phyloP scores from a whole-genome alignment of 2,113 vertebrate genomes.

The Pycnonotus jocosus region DNA sequence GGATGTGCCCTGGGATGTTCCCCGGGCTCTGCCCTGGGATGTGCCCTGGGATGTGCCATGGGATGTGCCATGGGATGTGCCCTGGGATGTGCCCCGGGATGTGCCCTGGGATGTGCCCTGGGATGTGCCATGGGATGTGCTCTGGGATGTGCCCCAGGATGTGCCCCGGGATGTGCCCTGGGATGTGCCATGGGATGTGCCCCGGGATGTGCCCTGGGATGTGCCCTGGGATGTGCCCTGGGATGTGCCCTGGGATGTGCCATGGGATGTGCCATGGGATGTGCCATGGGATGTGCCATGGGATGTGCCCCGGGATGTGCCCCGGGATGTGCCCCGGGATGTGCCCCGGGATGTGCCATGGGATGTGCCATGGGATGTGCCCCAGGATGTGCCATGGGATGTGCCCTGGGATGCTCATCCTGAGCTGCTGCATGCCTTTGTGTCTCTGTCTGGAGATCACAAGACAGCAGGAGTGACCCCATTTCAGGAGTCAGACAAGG shows the following conservation, averaged over 20 bases:
- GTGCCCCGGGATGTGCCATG: background rate
- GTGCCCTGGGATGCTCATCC: background rate
- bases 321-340: background rate
- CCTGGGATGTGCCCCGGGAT: background rate
- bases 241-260: background rate
- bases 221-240: too few relatives aligned
- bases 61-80: background rate
- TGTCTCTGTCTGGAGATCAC: background rate
- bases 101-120: background rate
- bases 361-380: background rate
- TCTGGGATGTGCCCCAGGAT: background rate
- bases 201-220: too few relatives aligned
- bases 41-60: background rate
- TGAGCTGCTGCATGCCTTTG: background rate
- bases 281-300: too few relatives aligned
- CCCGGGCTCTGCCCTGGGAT: background rate
- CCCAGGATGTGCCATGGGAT: too few relatives aligned
- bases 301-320: background rate
- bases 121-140: accelerated
- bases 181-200: too few relatives aligned
- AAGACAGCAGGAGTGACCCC: constrained; percentile 40
- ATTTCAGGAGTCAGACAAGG: constrained; percentile 52
- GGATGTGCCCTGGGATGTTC: background rate
- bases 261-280: too few relatives aligned
- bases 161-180: too few relatives aligned